Base-by-base conservation (phyloP, 2,113 vertebrate genomes). In the Ptyas mucosa region DNA sequence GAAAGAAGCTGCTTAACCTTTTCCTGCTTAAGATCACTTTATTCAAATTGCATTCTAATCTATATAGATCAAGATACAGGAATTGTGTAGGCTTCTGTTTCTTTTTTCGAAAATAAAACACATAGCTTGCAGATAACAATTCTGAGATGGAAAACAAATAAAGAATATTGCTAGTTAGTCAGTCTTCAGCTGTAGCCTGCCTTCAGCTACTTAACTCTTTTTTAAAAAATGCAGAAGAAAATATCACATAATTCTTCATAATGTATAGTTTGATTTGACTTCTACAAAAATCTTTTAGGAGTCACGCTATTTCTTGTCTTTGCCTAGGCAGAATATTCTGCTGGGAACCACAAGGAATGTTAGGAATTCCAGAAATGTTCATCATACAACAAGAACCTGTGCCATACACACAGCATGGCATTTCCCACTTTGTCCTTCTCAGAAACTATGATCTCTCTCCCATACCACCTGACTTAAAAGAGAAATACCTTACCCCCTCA, bases 271-370 rank as follows among this genome's bases (percentile, higher is more conserved):
- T 64, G 57, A 24, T 61, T 34, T 23, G 15, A 18, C 0, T 4
- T 34, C 9, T 43, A n/a, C 61, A 92, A 10, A 88, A 53, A 51
- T 29, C 46, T 20, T 39, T 64, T 75, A 24, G 49, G 69, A 51
- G 49, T 53, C 29, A 12, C n/a, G 54, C 69, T 92, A 93, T 85
- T 85, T 92, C 90, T 91, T 94, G n/a, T 29, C 85, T 90, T 92
- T 95, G 46, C 90, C 94, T 94, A 94, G 39, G 54, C 21, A 87
- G 8, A 43, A 43, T 93, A 55, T 87, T 92, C 91, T 89, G 34
- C 46, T 94, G 89, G 29, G 85, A 95, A 86, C 8, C 95, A 90
- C 85, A 53, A 90, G 52, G 86, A 93, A 81, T 87, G 61, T 85
- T 46, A 88, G 43, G 85, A 90, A 93, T 43, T 24, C 92, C 85